Conservation (phyloP, 30 jellyfish, hydroid and myxozoan genomes). For the Turritopsis dohrnii region DNA sequence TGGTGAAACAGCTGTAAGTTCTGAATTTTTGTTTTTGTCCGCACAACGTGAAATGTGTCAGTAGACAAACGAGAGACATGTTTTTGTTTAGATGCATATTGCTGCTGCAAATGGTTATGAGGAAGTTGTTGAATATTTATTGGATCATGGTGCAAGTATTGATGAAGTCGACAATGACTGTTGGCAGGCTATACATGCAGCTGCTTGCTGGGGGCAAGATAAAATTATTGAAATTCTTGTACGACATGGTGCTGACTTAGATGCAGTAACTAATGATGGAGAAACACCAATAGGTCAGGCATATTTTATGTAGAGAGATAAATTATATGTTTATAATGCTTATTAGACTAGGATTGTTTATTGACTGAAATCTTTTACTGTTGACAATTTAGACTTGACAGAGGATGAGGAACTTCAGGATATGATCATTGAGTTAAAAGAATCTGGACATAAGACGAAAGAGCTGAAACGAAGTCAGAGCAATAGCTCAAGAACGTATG, state of each 20-base stretch:
- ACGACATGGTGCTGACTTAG: slow-evolving; percentile 94
- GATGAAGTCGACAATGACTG: slow-evolving; percentile 80
- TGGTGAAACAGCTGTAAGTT: slow-evolving; percentile 95
- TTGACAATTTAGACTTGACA: slow-evolving; percentile 54
- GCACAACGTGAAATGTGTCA: too few species aligned
- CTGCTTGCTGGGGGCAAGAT: slow-evolving; percentile 99
- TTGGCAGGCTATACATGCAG: slow-evolving; percentile 98
- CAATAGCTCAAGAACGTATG: slow-evolving; percentile 94
- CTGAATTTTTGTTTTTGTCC: background rate
- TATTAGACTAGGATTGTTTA: too few species aligned
- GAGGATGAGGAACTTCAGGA: slow-evolving; percentile 85
- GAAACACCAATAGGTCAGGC: slow-evolving; percentile 82
- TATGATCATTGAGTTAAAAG: slow-evolving; percentile 71
- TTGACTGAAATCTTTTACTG: too few species aligned
- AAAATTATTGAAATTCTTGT: slow-evolving; percentile 64
- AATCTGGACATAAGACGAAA: slow-evolving; percentile 74
- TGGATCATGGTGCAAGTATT: slow-evolving; percentile 77
- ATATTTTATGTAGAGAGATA: background rate
- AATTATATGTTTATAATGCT: too few species aligned
- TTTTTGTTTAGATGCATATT: slow-evolving; percentile 75
- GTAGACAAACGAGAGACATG: too few species aligned
- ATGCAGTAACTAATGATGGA: slow-evolving; percentile 70
- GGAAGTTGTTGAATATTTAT: slow-evolving; percentile 70
- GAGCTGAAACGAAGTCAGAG: slow-evolving; percentile 83
- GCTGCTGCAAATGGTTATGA: slow-evolving; percentile 96